Conservation (phyloP, 2,797 vertebrate species). For the Rhincodon typus region DNA sequence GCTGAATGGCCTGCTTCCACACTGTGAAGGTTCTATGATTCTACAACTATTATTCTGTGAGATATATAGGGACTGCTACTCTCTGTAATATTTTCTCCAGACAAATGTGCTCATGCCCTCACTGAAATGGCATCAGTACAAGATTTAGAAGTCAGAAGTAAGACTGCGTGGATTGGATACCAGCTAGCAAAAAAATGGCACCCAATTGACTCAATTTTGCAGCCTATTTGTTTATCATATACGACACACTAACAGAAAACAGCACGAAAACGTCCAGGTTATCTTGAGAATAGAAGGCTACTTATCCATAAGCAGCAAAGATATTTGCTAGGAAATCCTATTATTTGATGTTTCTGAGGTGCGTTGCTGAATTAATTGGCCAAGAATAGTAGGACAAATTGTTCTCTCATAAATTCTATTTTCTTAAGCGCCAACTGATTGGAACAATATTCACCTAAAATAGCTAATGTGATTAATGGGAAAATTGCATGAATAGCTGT, state of each 20-base stretch:
- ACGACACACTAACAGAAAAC: not conserved
- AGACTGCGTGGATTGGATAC: too few species aligned
- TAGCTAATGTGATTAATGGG: not conserved
- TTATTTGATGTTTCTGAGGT: not conserved
- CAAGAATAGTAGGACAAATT: not conserved
- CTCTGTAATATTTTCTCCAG: too few species aligned
- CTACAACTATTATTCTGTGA: too few species aligned
- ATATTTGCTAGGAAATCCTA: not conserved
- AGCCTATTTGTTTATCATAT: not conserved
- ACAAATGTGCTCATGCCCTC: too few species aligned
- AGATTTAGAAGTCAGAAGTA: too few species aligned
- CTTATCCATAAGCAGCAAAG: not conserved
- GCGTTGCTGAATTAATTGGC: not conserved
- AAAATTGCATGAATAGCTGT: not conserved
- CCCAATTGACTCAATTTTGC: too few species aligned
- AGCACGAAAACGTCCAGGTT: not conserved
- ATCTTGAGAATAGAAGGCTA: not conserved
- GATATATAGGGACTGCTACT: too few species aligned
- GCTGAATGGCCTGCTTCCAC: too few species aligned
- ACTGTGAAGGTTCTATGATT: too few species aligned
- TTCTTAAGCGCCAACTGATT: not conserved
- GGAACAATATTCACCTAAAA: not conserved
- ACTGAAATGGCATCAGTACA: too few species aligned
- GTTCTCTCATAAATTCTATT: not conserved
- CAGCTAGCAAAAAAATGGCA: too few species aligned